Evolutionary conservation across 2,797 vertebrate species (phyloP).

Genomic region (Dendrocincla tyrannina): DNA sequence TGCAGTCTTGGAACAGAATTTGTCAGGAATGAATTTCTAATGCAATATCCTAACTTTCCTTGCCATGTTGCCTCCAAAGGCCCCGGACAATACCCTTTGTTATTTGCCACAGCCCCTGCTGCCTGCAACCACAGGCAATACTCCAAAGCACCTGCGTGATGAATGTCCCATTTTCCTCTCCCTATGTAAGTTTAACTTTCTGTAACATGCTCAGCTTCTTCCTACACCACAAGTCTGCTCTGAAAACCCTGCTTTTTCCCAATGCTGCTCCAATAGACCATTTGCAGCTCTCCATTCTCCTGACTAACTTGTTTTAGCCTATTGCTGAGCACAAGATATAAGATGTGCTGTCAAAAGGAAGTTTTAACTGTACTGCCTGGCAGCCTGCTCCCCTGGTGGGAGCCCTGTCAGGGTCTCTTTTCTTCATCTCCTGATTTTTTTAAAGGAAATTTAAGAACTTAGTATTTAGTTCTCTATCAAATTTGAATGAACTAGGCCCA

Average conservation of each 20-base stretch:
- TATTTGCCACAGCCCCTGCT: background rate
- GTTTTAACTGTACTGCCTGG: background rate
- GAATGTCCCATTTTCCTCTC: background rate
- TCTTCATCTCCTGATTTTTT: background rate
- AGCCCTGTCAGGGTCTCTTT: background rate
- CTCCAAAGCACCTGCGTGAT: background rate
- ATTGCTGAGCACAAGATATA: background rate
- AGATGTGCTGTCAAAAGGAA: background rate
- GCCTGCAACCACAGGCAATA: background rate
- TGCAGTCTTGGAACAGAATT: background rate
- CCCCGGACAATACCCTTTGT: background rate
- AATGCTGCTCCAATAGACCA: background rate
- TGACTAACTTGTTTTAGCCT: background rate
- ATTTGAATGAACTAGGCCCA: background rate
- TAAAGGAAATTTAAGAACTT: background rate
- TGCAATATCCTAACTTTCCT: background rate
- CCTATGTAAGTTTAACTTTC: background rate
- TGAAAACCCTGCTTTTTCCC: background rate
- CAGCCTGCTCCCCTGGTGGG: background rate
- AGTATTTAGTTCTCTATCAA: background rate
- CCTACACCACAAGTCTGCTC: background rate
- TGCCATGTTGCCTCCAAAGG: background rate
- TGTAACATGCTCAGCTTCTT: background rate
- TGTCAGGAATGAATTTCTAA: background rate
- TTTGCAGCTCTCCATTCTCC: background rate